A percentile compares a stretch with the other conserved stretches of the same genome.
phyloP scores from a whole-genome alignment of 2,113 vertebrate species.

The Muntiacus muntjak region DNA sequence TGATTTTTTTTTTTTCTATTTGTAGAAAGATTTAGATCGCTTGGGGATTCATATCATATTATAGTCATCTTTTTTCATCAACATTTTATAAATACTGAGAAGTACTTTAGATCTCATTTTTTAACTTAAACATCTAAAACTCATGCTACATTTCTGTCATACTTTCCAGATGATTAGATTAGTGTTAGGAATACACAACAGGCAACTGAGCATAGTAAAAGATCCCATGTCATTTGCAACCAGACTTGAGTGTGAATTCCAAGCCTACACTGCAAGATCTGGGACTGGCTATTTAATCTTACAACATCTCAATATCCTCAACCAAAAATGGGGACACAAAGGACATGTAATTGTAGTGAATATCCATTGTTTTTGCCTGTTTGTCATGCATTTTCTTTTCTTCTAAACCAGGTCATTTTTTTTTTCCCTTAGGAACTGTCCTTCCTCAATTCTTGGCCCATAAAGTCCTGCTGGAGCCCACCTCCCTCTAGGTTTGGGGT shows the following conservation, averaged over 20 bases:
- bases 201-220: background rate
- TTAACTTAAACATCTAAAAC: conserved; percentile 26
- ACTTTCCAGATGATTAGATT: conserved; percentile 29
- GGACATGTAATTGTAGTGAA: background rate
- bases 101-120: conserved; percentile 14
- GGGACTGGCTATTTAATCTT: background rate
- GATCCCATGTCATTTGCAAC: background rate
- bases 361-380: background rate
- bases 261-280: background rate
- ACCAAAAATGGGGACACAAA: background rate
- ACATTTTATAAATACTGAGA: conserved; percentile 26
- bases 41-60: background rate
- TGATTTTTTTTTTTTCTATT: conserved; percentile 55
- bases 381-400: background rate
- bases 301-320: background rate
- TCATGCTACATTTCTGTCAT: background rate
- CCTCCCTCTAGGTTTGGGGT: background rate
- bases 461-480: background rate
- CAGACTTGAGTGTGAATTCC: background rate
- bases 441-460: background rate
- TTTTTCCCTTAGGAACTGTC: background rate
- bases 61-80: background rate
- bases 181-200: background rate
- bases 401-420: background rate
- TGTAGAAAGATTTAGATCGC: conserved; percentile 26